These are phyloP conservation scores for Caenorhabditis remanei DNA, from an alignment of 1,140 invertebrate genomes.

Conservation along the genomic window DNA sequence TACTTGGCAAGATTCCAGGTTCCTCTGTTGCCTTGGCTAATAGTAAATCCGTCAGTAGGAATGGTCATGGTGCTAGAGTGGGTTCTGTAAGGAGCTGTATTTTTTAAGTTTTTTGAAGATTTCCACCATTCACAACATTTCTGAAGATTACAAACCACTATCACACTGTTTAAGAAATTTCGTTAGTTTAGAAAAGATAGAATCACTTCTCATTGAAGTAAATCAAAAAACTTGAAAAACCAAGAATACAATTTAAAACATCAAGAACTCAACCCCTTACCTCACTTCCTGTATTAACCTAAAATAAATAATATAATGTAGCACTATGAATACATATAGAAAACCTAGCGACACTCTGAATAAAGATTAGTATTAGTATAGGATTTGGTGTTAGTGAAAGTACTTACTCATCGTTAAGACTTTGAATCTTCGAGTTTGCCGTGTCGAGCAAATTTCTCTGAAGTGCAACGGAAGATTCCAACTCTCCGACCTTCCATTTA, in stretches of 20 bases:
- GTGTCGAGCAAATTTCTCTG: conserved; percentile 64
- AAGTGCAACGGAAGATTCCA: conserved; percentile 68
- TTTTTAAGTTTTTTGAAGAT: not conserved
- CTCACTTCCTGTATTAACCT: conserved; percentile 55
- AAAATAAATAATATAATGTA: not conserved
- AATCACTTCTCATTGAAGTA: not conserved
- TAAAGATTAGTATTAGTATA: too few species aligned
- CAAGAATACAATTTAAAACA: not conserved
- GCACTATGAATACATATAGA: too few species aligned
- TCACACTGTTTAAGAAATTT: conserved; percentile 6
- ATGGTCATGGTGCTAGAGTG: conserved; percentile 24
- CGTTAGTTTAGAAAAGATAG: not conserved
- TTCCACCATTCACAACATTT: not conserved
- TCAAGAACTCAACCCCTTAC: not conserved
- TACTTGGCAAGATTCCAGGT: conserved; percentile 37
- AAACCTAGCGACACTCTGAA: too few species aligned
- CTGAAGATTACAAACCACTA: not conserved
- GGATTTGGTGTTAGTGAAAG: too few species aligned
- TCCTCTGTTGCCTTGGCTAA: conserved; percentile 20
- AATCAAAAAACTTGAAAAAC: not conserved
- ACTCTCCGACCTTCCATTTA: conserved; percentile 70
- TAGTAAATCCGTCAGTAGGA: conserved; percentile 42
- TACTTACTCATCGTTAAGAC: conserved; percentile 61
- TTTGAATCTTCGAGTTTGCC: conserved; percentile 66
- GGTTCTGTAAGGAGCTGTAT: not conserved